phyloP scores from a whole-genome alignment of 2,888 invertebrate genomes.

The Tinea trinotella region DNA sequence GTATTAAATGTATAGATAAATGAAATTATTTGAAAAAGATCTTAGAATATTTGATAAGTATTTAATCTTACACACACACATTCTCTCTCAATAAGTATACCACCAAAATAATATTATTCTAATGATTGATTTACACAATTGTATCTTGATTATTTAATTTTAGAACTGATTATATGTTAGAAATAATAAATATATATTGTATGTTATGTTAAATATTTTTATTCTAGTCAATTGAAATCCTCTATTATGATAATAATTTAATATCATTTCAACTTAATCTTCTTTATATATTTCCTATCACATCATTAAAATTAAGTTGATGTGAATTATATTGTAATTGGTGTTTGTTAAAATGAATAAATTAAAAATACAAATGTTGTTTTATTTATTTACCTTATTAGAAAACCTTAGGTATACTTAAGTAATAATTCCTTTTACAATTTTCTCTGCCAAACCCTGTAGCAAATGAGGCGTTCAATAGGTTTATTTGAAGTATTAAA shows the following conservation, averaged over 20 bases:
- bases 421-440: too few species aligned
- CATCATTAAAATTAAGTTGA: background rate
- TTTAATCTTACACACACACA: too few species aligned
- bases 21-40: too few species aligned
- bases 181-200: constrained; percentile 20
- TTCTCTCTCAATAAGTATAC: background rate
- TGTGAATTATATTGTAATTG: background rate
- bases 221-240: background rate
- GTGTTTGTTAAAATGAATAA: constrained; percentile 13
- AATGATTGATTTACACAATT: constrained; percentile 60
- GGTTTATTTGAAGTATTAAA: too few species aligned
- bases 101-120: constrained; percentile 33
- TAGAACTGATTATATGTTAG: constrained; percentile 28
- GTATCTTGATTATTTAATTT: constrained; percentile 39
- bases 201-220: background rate
- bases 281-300: background rate
- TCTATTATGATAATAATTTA: background rate
- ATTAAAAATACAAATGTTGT: background rate
- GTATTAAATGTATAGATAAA: too few species aligned
- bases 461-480: too few species aligned
- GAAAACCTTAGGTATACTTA: too few species aligned
- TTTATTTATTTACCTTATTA: background rate
- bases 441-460: too few species aligned
- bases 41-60: too few species aligned
- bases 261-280: background rate